Evolutionary conservation across 2,888 invertebrate species (phyloP).

Genomic region (Penaeus monodon): DNA sequence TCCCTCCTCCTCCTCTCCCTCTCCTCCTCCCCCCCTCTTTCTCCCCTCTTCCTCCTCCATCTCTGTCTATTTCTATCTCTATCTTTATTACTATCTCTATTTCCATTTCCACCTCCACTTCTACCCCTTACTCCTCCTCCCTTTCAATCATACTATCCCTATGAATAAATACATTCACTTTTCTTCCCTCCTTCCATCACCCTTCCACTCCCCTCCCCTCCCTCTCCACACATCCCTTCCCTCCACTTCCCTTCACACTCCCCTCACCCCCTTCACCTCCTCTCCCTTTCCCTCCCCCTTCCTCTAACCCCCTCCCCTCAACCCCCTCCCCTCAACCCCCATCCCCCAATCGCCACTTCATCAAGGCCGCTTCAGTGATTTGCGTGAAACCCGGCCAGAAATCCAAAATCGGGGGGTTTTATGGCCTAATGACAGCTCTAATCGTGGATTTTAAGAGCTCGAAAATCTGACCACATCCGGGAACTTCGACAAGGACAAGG

Average conservation of each 20-base stretch:
- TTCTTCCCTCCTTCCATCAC: too few relatives aligned
- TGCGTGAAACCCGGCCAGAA: not conserved
- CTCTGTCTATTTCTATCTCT: too few relatives aligned
- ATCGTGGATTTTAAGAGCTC: constrained; percentile 8
- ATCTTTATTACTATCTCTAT: too few relatives aligned
- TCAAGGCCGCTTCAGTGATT: not conserved
- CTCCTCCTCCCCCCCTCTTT: too few relatives aligned
- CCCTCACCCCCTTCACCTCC: not conserved
- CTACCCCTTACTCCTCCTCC: too few relatives aligned
- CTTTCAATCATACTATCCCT: too few relatives aligned
- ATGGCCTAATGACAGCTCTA: not conserved
- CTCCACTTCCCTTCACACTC: not conserved
- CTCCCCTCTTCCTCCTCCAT: too few relatives aligned
- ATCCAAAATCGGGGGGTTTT: not conserved
- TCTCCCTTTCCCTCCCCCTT: not conserved
- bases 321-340: not conserved
- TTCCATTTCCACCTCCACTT: too few relatives aligned
- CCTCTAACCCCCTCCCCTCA: not conserved
- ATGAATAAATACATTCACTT: too few relatives aligned
- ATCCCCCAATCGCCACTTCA: not conserved
- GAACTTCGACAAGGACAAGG: constrained; percentile 24
- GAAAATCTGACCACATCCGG: constrained; percentile 22
- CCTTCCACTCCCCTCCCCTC: not conserved
- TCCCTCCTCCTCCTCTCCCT: not conserved
- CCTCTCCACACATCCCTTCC: too few relatives aligned